Evolutionary conservation across 2,797 vertebrate species (phyloP).

Genomic region (Schizopygopsis pylzovi): DNA sequence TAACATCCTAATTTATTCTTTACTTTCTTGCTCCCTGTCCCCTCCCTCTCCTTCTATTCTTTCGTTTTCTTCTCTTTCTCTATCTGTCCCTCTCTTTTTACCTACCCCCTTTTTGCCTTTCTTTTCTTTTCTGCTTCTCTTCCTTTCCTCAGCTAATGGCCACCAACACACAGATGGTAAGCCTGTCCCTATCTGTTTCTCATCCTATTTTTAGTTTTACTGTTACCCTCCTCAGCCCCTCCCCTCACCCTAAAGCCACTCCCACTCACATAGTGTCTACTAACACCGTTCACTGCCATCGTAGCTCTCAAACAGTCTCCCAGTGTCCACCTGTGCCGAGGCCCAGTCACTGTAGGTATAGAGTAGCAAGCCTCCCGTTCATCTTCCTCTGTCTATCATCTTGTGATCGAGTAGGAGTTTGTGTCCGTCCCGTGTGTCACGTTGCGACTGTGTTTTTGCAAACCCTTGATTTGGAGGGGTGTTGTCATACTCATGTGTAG

Average conservation of each 20-base stretch:
- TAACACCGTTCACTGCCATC: conserved; percentile 37
- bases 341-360: conserved; percentile 48
- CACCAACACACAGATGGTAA: conserved; percentile 99
- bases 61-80: conserved; percentile 74
- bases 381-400: conserved; percentile 56
- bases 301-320: conserved; percentile 24
- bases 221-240: conserved; percentile 47
- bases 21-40: conserved; percentile 60
- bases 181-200: conserved; percentile 84
- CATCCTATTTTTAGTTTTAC: conserved; percentile 73
- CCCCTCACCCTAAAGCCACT: conserved; percentile 45
- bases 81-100: conserved; percentile 78
- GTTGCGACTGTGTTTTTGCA: conserved; percentile 40
- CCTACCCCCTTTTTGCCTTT: conserved; percentile 81
- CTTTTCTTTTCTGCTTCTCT: conserved; percentile 89
- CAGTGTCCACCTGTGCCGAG: conserved; percentile 25
- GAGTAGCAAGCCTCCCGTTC: conserved; percentile 27
- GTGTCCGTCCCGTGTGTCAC: conserved; percentile 48
- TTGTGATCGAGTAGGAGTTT: conserved; percentile 59
- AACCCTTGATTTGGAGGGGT: conserved; percentile 28
- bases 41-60: conserved; percentile 56
- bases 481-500: conserved; percentile 47
- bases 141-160: conserved; percentile 97
- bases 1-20: conserved; percentile 68
- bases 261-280: conserved; percentile 51